These are phyloP conservation scores for Mus caroli DNA, from an alignment of 2,797 vertebrate genomes.

Conservation along the genomic window DNA sequence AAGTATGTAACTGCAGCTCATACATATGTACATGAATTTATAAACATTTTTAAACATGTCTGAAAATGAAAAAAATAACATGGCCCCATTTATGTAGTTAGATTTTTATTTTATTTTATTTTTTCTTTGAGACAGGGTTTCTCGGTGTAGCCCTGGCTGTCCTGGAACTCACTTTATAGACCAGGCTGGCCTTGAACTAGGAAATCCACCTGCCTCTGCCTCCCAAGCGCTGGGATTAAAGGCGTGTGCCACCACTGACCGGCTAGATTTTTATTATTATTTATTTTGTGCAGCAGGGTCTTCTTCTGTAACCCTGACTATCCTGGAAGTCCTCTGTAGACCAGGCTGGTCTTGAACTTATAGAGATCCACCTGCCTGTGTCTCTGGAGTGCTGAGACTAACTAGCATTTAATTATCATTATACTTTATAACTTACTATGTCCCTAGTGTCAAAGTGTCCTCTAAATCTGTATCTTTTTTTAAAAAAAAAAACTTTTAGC, in stretches of 20 bases:
- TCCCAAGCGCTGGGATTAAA: too few species aligned
- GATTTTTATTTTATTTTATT: neutral
- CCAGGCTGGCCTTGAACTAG: too few species aligned
- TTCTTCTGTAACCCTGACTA: neutral
- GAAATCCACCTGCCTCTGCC: too few species aligned
- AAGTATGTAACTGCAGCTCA: neutral
- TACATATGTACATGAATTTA: neutral
- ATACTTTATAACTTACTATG: neutral
- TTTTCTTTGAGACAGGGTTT: neutral
- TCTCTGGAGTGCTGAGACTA: neutral
- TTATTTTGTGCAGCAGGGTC: neutral
- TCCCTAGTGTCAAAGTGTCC: neutral
- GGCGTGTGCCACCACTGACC: too few species aligned
- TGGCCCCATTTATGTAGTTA: neutral
- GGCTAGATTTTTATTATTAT: neutral
- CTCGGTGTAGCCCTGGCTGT: too few species aligned
- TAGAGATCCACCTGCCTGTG: neutral
- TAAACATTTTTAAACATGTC: slow-evolving; percentile 24
- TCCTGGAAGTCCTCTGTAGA: neutral
- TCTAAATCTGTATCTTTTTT: neutral
- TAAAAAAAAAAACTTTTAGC: too few species aligned
- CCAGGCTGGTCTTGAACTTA: neutral
- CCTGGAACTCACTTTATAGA: too few species aligned
- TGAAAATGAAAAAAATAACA: neutral
- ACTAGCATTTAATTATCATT: neutral